Base-by-base conservation (phyloP, 2,113 vertebrate species). In the Scomber colias region DNA sequence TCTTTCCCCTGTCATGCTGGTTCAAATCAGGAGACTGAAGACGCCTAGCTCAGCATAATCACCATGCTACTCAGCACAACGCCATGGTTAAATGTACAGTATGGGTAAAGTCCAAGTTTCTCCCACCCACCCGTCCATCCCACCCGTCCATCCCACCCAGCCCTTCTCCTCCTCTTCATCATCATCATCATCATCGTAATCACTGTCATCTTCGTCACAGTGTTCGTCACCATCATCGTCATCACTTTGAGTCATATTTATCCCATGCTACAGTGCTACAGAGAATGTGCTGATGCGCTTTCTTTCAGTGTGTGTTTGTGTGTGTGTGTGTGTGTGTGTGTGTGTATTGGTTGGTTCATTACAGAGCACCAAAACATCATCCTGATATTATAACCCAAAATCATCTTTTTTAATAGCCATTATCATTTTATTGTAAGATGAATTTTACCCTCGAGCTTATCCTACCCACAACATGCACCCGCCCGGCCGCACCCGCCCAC, bases 1-100 rank as follows among this genome's bases (percentile, higher is more conserved):
- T 64, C 48, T 56, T 44, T 82, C 30, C 45, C 73, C 67, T 70
- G 79, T 89, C 85, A 84, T 56, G 19, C 79, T 21, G 72, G 63
- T 66, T 93, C 77, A 90, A 65, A 51, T 85, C 78, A 84, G 71
- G 1, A 79, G 75, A 55, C 48, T 35, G 11, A 81, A 80, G 69
- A 27, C 48, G 3, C 69, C 13, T 2, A 12, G 72, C 88, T 93
- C 89, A 92, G 90, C 90, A 85, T 57, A 88, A 89, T 30, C 62
- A 64, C 35, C 66, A 84, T 24, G 59, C 75, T 50, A 56, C 88
- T 91, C 92, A 88, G 87, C 88, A 87, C 71, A 88, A 90, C 84
- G 81, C 78, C 64, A 21, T 0, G 27, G 11, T 71, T 55, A 19
- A 60, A 90, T 84, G 54, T 65, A 27, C 24, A 27, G 24, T 27